Conservation (phyloP, 2,888 invertebrate species). For the Drosophila paramelanica region DNA sequence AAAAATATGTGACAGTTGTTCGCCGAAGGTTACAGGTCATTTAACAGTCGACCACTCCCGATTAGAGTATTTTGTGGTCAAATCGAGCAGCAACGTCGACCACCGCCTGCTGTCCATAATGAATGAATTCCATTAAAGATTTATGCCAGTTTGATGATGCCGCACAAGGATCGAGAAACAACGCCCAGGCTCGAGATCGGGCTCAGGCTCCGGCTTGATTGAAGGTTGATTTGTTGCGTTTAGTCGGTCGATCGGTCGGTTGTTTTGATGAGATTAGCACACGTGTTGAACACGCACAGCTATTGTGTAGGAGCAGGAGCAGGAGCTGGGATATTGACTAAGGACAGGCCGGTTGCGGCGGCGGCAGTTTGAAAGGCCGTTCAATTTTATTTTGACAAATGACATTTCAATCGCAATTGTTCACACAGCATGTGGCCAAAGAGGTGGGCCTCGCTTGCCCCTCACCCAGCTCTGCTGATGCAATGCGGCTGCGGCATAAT, state of each 20-base stretch:
- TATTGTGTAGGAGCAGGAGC: conserved; percentile 11
- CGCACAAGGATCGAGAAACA: conserved; percentile 65
- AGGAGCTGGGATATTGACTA: conserved; percentile 12
- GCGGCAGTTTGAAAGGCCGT: conserved; percentile 64
- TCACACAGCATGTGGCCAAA: conserved; percentile 55
- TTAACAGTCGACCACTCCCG: background rate
- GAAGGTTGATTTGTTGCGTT: conserved; percentile 82
- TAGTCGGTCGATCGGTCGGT: conserved; percentile 59
- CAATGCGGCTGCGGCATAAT: conserved; percentile 50
- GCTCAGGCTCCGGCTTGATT: conserved; percentile 70
- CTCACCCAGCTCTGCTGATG: too few species aligned
- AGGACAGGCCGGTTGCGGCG: conserved; percentile 29
- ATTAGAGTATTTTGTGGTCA: conserved; percentile 57
- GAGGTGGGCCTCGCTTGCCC: too few species aligned
- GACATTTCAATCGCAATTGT: conserved; percentile 82
- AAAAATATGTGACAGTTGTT: background rate
- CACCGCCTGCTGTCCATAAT: conserved; percentile 63
- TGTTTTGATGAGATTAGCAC: conserved; percentile 80
- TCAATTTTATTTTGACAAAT: conserved; percentile 84
- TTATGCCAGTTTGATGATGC: conserved; percentile 84
- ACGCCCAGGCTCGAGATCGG: conserved; percentile 18
- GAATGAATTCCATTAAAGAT: conserved; percentile 83
- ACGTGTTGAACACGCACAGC: conserved; percentile 82
- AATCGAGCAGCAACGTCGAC: conserved; percentile 41
- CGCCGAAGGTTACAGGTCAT: background rate